These are phyloP conservation scores for Circaetus gallicus DNA, from an alignment of 2,113 vertebrate genomes.

Conservation along the genomic window DNA sequence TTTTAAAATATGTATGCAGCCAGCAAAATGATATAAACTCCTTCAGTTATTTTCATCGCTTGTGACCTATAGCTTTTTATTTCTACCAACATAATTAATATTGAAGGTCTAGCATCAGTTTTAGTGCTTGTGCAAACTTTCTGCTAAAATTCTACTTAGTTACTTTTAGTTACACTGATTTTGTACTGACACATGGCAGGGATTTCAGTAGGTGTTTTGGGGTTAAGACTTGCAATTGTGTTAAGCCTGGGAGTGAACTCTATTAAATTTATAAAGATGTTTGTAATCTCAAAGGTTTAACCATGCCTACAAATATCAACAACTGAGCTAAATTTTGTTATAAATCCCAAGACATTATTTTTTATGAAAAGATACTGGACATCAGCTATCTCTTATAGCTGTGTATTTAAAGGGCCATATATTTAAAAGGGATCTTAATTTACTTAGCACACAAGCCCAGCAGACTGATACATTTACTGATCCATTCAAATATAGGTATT, in stretches of 20 bases:
- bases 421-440: background rate
- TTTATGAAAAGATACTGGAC: background rate
- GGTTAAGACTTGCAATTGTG: background rate
- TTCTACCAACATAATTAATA: slow-evolving; percentile 57
- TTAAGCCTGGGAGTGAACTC: background rate
- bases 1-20: slow-evolving; percentile 52
- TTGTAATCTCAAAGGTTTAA: background rate
- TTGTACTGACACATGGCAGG: background rate
- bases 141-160: slow-evolving; percentile 15
- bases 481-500: background rate
- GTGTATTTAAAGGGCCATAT: background rate
- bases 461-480: background rate
- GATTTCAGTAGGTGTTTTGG: slow-evolving; percentile 1
- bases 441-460: background rate
- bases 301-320: background rate
- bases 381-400: background rate
- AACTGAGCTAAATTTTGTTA: background rate
- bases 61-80: slow-evolving; percentile 41
- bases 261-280: background rate
- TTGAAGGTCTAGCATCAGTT: slow-evolving; percentile 18
- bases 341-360: background rate
- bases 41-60: slow-evolving; percentile 55
- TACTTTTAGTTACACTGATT: background rate
- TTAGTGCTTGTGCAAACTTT: slow-evolving; percentile 20
- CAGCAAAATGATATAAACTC: slow-evolving; percentile 37